Evolutionary conservation across 2,113 vertebrate genomes (phyloP).

Genomic region (Donacobius atricapilla): DNA sequence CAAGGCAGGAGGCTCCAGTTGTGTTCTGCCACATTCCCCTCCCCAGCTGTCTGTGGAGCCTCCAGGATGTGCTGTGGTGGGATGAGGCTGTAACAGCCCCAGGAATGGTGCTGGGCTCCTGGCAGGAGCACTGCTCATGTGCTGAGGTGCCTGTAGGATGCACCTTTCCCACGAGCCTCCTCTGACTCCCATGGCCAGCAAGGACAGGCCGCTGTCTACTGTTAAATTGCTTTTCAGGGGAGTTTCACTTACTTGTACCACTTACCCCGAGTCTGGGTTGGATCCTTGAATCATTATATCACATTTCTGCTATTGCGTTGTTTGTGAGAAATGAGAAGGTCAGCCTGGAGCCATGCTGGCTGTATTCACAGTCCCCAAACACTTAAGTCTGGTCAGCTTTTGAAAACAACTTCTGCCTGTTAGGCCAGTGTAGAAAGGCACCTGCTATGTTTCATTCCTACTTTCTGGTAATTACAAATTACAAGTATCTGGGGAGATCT

Average conservation of each 20-base stretch:
- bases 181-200: background rate
- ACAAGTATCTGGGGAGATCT: background rate
- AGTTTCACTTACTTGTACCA: background rate
- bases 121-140: background rate
- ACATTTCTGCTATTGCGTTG: background rate
- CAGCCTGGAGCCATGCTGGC: background rate
- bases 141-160: background rate
- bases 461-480: background rate
- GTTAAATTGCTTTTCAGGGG: background rate
- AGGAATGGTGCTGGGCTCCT: background rate
- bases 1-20: background rate
- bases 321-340: background rate
- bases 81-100: background rate
- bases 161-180: rapidly evolving
- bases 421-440: background rate
- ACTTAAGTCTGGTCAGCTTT: background rate
- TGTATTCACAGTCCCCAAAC: background rate
- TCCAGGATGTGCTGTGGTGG: background rate
- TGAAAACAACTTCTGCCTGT: background rate
- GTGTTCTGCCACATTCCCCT: background rate
- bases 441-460: background rate
- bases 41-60: background rate
- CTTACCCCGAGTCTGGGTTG: background rate
- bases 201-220: background rate
- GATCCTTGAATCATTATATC: background rate